Percentiles rank a stretch among this genome's conserved stretches.
Evolutionary conservation across 2,888 invertebrate species (phyloP).

Genomic region (Itoplectis maculator): DNA sequence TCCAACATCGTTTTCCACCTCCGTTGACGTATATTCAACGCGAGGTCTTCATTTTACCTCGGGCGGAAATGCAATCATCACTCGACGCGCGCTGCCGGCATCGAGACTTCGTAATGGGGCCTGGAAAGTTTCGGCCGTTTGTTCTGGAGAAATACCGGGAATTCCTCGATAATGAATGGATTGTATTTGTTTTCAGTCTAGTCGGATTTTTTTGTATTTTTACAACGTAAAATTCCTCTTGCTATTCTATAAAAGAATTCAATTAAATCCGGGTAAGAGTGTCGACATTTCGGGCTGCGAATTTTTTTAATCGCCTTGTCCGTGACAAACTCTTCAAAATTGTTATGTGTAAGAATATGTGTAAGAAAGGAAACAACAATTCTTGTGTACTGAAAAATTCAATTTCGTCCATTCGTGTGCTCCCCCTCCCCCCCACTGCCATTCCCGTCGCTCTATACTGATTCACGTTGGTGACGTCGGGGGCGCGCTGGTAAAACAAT

Average conservation of each 20-base stretch:
- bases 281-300: neutral
- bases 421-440: neutral
- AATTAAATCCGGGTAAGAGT: no score
- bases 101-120: neutral
- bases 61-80: neutral
- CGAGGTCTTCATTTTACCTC: neutral
- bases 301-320: neutral
- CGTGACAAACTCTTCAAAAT: neutral
- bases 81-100: neutral
- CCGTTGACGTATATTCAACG: neutral
- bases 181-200: neutral
- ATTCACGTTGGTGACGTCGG: constrained; percentile 6
- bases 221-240: neutral
- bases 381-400: neutral
- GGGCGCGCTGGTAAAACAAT: constrained; percentile 45
- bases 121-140: neutral
- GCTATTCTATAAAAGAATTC: neutral
- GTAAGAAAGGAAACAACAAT: no score
- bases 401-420: neutral
- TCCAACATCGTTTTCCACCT: neutral
- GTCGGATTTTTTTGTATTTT: neutral
- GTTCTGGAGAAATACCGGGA: neutral
- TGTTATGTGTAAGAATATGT: neutral
- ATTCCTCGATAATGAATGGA: neutral
- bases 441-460: neutral